Percentiles rank a stretch among this genome's conserved stretches.
Evolutionary conservation across 2,888 invertebrate genomes (phyloP).

Genomic region (Philonicus albiceps): DNA sequence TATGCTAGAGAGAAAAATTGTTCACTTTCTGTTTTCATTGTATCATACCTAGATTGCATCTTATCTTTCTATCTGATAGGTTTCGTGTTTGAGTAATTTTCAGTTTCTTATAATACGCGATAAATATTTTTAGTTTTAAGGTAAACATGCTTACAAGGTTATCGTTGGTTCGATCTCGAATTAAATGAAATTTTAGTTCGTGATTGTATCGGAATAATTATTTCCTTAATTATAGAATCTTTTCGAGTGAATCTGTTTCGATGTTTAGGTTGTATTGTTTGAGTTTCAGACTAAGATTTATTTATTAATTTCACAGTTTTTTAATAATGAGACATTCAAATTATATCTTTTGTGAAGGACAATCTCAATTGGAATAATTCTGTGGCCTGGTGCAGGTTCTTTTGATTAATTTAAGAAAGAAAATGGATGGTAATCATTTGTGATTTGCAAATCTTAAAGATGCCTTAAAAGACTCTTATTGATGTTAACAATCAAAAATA

Average conservation of each 20-base stretch:
- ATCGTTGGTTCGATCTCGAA: not conserved
- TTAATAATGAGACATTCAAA: not conserved
- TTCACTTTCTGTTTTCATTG: not conserved
- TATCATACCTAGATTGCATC: not conserved
- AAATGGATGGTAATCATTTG: not conserved
- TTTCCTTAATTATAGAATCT: not conserved
- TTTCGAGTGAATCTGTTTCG: not conserved
- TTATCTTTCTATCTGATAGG: not conserved
- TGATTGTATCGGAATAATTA: not conserved
- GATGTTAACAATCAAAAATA: not conserved
- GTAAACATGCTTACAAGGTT: not conserved
- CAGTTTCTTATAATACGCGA: not conserved
- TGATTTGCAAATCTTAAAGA: not conserved
- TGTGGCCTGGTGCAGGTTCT: not conserved
- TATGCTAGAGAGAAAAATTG: not conserved
- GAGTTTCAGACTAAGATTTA: not conserved
- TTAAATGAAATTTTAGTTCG: not conserved
- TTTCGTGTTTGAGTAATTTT: not conserved
- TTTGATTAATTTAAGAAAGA: not conserved
- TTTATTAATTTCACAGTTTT: not conserved
- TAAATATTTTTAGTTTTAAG: not conserved
- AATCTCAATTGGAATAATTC: not conserved
- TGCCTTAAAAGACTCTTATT: not conserved
- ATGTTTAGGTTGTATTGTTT: not conserved
- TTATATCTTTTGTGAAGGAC: not conserved